Evolutionary conservation across 2,113 vertebrate species (phyloP).

Genomic region (Pheucticus melanocephalus): DNA sequence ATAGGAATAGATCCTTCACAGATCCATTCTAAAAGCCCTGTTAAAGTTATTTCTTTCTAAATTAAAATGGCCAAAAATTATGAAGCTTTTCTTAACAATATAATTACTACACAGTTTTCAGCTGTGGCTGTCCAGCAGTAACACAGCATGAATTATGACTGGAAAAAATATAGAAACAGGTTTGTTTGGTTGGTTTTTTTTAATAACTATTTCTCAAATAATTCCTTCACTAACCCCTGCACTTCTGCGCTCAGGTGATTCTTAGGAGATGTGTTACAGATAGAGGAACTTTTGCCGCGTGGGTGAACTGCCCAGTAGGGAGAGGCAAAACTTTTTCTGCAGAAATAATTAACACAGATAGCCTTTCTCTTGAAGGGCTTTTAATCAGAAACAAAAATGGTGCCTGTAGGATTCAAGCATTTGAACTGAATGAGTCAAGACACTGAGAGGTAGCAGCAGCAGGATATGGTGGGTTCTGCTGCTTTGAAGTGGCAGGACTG

Average conservation of each 20-base stretch:
- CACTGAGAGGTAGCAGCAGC: fast-evolving
- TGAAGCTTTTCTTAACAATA: neutral
- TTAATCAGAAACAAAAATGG: neutral
- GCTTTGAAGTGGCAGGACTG: neutral
- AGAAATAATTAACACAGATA: neutral
- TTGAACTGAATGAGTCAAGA: neutral
- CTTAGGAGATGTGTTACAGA: neutral
- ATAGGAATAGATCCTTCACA: neutral
- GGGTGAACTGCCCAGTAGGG: neutral
- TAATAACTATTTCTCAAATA: neutral
- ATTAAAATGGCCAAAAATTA: neutral
- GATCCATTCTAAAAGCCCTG: neutral
- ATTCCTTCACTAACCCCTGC: neutral
- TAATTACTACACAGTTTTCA: neutral
- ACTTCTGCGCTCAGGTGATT: neutral
- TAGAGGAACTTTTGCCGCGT: neutral
- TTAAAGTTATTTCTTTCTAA: neutral
- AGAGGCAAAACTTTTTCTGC: neutral
- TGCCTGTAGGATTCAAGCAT: neutral
- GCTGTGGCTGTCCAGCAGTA: neutral
- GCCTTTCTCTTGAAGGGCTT: neutral
- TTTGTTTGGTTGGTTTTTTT: neutral
- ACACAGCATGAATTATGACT: neutral
- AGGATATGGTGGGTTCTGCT: neutral
- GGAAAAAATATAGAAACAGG: neutral